Base-by-base conservation (phyloP, 2,113 vertebrate species). In the Oxyruncus cristatus region DNA sequence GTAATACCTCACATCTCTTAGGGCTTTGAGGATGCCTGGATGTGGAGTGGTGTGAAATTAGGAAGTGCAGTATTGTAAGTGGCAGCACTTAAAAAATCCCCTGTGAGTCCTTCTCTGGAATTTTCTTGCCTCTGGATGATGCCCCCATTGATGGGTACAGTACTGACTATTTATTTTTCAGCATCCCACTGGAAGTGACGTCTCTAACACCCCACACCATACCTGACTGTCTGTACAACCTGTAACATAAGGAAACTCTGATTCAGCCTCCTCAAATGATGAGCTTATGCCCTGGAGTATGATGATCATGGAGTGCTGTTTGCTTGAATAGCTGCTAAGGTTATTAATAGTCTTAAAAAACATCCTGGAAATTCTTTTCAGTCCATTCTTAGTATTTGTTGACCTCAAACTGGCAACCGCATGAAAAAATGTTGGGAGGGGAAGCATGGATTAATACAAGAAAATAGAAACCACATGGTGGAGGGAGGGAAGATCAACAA, bases 271-370 rank as follows among this genome's bases (percentile, higher is more conserved):
- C 65, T 84, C 11, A 66, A 58, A 16, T 8, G 16, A 67, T 80
- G 72, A 68, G 39, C 47, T 96, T 85, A 42, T 8, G 0, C 23
- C 53, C 52, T 74, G 53, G 71, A 58, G 27, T 75, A 86, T 12
- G 7, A 89, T 53, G 73, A 87, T 53, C n/a, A 63, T 7, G 5
- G 85, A 87, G 37, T 1, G 1, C 65, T 82, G 70, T 89, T 96
- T 95, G 91, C 86, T 94, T 92, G 68, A 92, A 93, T 94, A 94
- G 85, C 88, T 92, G 61, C 77, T 95, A 14, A 88, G 78, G 86
- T 76, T 96, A 97, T 97, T 96, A 94, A 92, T 96, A 97, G 95
- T 85, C 80, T 89, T 89, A 90, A 96, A 97, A 97, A 97, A 97
- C 92, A 96, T 96, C 93, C 95, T 97, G 95, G 91, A 96, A 96